phyloP scores from a whole-genome alignment of 2,113 vertebrate genomes.

The Heterotilapia buettikoferi region DNA sequence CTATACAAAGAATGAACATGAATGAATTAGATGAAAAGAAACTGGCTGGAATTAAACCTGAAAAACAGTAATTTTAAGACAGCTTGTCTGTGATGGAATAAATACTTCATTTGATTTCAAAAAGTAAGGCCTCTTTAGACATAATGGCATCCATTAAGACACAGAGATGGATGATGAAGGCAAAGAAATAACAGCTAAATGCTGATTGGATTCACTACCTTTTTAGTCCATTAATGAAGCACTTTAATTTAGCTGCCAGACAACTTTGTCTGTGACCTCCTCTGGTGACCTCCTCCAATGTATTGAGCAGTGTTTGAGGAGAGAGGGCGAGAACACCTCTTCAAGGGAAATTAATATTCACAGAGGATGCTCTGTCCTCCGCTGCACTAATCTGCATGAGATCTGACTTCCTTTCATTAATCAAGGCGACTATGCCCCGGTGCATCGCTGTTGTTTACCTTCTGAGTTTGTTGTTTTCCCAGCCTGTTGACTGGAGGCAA shows the following conservation, averaged over 20 bases:
- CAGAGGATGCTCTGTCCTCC: slow-evolving; percentile 51
- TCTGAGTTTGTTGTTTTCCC: slow-evolving; percentile 60
- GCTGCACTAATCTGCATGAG: slow-evolving; percentile 65
- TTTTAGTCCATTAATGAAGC: slow-evolving; percentile 54
- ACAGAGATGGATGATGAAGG: not conserved
- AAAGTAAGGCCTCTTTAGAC: not conserved
- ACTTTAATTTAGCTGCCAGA: slow-evolving; percentile 58
- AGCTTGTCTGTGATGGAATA: not conserved
- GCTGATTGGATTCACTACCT: slow-evolving; percentile 49
- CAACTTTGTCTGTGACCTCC: slow-evolving; percentile 60
- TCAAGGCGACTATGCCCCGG: slow-evolving; percentile 61
- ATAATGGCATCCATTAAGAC: slow-evolving; percentile 40
- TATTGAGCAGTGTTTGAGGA: slow-evolving; percentile 46
- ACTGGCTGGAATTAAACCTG: not conserved
- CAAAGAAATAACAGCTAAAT: slow-evolving; percentile 23
- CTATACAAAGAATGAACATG: not conserved
- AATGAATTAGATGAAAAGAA: not conserved
- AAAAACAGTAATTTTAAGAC: not conserved
- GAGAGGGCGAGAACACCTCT: slow-evolving; percentile 49
- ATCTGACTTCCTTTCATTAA: slow-evolving; percentile 72
- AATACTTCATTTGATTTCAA: slow-evolving; percentile 4
- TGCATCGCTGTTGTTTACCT: slow-evolving; percentile 60
- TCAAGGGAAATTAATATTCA: slow-evolving; percentile 69
- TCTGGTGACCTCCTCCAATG: slow-evolving; percentile 45
- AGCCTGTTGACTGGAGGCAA: slow-evolving; percentile 63